Base-by-base conservation (phyloP, 2,888 invertebrate genomes). In the Polydrusus pterygomalis region DNA sequence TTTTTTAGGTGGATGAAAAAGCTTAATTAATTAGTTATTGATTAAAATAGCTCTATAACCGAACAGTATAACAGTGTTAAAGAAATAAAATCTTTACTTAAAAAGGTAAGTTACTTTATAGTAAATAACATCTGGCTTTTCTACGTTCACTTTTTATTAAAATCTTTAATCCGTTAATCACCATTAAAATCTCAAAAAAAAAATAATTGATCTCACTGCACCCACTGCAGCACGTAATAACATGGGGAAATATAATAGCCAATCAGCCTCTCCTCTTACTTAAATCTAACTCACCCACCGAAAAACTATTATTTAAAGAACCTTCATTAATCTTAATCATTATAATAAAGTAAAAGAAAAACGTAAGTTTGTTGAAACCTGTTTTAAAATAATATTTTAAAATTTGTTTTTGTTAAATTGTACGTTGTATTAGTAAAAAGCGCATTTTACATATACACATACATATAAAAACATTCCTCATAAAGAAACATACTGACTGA, bases 381-480 rank as follows among this genome's bases (percentile, higher is more conserved):
- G 15, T 38, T 60, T 17, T 17, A n/a, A 47, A 8, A 47, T n/a
- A 6, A 47, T 17, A 47, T 47, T 47, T 47, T 47, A 5, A 17
- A n/a, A 47, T 43, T n/a, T 34, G 34, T 34, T 34, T 34, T 34
- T 34, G 34, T 34, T 7, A 34, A 47, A 9, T 45, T 47, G 17
- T n/a, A 17, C 17, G 47, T 47, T 17, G 10, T 13, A 43, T n/a
- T 18, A 47, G 17, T 38, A 67, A 54, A 10, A 40, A 18, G 7
- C n/a, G 67, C 67, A 40, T 51, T 51, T 67, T 34, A 34, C 30
- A 38, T 17, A 51, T 67, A 17, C 34, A 18, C 38, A 18, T 38
- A 62, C 17, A 38, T 51, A 54, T 43, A 58, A 64, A 72, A 56
- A 72, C 72, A 72, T 72, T 64, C 72, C 64, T 72, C 43, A 49